Evolutionary conservation across 2,113 vertebrate genomes (phyloP), one percentile per base, ranked within the genome.

Genomic region (Pholis gunnellus): DNA sequence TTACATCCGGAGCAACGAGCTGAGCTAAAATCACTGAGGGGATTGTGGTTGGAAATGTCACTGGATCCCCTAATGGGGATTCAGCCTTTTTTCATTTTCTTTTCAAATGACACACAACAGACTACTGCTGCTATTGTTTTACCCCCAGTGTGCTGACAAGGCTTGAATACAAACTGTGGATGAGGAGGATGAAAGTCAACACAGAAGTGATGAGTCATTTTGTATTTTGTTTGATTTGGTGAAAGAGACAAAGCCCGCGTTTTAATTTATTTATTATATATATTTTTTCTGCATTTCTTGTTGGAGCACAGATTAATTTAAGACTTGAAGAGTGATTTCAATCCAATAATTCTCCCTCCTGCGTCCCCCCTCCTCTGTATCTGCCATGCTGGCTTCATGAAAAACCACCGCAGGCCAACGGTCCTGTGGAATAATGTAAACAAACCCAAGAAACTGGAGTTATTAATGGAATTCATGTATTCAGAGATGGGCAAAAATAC

Each of bases 41-140:
- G 88, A 87, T 88, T 85, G 73, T 57, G 78, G 27, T 46, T 79
- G 78, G 78, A 91, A 93, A 93, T 89, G 90, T 91, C 92, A 91
- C 36, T 13, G 69, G 6, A 9, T 67, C 52, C 72, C 66, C 84
- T 80, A 31, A 52, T 67, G 79, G 59, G 52, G 59, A 82, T 82
- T 60, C 42, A 44, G 29, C 13, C 1, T 14, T 8, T 20, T 36
- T 44, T 31, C 20, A 14, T n/a, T 9, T 79, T 38, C 50, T 18
- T 14, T 34, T 34, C 34, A 52, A 46, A 59, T 44, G 38, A 75
- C 13, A 56, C 72, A 71, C 11, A 40, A 75, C 27, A 79, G 61
- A 76, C 74, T 72, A 68, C 34, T 59, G 17, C 2, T 6, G 38
- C 81, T 76, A 71, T 88, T 87, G 67, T 91, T 66, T 82, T 36